phyloP scores from a whole-genome alignment of 2,113 vertebrate genomes.

The Phalacrocorax carbo region DNA sequence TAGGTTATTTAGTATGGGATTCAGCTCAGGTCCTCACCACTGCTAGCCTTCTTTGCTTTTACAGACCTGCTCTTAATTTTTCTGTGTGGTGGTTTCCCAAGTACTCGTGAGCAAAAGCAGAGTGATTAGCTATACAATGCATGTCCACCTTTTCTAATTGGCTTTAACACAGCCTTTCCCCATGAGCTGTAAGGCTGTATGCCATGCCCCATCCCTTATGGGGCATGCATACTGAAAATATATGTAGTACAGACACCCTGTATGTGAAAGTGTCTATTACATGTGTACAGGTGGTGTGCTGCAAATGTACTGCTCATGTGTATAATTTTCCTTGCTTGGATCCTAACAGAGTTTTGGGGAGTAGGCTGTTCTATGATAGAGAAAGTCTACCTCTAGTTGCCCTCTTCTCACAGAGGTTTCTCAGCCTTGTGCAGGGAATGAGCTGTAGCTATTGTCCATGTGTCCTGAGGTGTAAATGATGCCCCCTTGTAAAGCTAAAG shows the following conservation, averaged over 20 bases:
- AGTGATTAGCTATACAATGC: not conserved
- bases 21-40: not conserved
- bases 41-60: not conserved
- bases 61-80: not conserved
- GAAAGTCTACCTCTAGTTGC: not conserved
- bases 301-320: not conserved
- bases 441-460: not conserved
- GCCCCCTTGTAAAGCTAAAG: not conserved
- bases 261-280: not conserved
- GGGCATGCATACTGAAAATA: not conserved
- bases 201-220: not conserved
- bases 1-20: not conserved
- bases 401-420: not conserved
- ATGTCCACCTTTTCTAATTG: not conserved
- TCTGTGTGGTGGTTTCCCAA: not conserved
- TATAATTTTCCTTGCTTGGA: not conserved
- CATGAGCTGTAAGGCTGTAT: not conserved
- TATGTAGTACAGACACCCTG: no score
- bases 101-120: not conserved
- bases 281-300: not conserved
- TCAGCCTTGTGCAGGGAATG: not conserved
- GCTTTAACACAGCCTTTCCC: not conserved
- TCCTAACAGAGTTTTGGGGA: not conserved
- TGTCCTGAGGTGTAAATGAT: not conserved
- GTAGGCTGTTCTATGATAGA: not conserved